Base-by-base conservation (phyloP, 2,113 vertebrate genomes). In the Caretta caretta region DNA sequence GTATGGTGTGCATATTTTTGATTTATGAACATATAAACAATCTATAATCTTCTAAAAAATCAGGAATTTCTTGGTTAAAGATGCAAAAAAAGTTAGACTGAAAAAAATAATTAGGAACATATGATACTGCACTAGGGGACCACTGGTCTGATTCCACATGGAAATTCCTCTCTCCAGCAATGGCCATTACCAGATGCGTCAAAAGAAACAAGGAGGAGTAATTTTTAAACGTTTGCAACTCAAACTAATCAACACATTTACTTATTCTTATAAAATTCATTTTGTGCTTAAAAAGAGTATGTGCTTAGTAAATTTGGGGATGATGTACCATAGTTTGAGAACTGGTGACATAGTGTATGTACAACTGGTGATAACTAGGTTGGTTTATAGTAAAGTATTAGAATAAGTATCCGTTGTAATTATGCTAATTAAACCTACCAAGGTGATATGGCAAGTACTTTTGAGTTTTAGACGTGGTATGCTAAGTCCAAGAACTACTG, bases 341-440 rank as follows among this genome's bases (percentile, higher is more conserved):
- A 42, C 42, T 42, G 42, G 42, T 42, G 42, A 42, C 42, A 42
- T 42, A 42, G 42, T 42, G 42, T 42, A 42, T 42, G 42, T 85
- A 91, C 49, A 80, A 49, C 87, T 75, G 62, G 49, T 48, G 69
- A 89, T 48, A 86, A 5, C 82, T 17, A 84, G 56, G 80, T 62
- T 69, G 80, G 59, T 42, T 42, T 5, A 42, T 92, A 90, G 57
- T 13, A 1, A 48, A 50, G 57, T 81, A 93, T 84, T 57, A 93
- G 86, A 94, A 94, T 75, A 82, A 92, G 69, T 85, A 89, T 57
- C 76, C 69, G 53, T 5, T 46, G 5, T 90, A 95, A 86, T 51
- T 69, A 0, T 49, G 48, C 90, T 82, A 93, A 88, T 93, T 90
- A 94, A 93, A 78, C 92, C 24, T 90, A 88, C 0, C 1, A 0